These are phyloP conservation scores for Lasioglossum baleicum DNA, from an alignment of 1,140 invertebrate genomes.

Conservation along the genomic window DNA sequence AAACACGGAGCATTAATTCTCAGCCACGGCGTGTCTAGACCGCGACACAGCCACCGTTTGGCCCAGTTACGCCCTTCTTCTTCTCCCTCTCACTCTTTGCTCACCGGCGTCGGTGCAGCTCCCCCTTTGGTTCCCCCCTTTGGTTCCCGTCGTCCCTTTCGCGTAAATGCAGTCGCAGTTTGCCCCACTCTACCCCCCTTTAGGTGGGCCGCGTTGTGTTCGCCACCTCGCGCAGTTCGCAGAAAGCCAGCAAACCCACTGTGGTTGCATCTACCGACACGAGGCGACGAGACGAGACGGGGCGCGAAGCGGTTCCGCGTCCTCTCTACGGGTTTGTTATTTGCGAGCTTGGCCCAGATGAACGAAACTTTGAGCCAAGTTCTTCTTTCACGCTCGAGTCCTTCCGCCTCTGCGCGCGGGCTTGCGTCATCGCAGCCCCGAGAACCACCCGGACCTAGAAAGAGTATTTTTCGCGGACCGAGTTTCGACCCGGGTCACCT, in stretches of 20 bases:
- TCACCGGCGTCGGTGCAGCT: background rate
- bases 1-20: constrained; percentile 57
- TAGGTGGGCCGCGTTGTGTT: background rate
- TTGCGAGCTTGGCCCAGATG: constrained; percentile 47
- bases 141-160: background rate
- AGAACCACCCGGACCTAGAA: background rate
- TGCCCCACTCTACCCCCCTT: constrained; percentile 1
- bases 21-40: constrained; percentile 59
- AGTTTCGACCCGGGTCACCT: constrained; percentile 25
- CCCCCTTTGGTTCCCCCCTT: background rate
- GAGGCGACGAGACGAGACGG: background rate
- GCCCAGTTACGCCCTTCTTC: constrained; percentile 63
- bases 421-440: constrained; percentile 24
- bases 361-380: constrained; percentile 48
- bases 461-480: constrained; percentile 29
- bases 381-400: constrained; percentile 38
- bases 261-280: background rate
- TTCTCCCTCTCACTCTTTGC: constrained; percentile 35
- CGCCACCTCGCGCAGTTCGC: constrained; percentile 35
- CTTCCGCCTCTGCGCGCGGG: constrained; percentile 25
- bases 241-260: constrained; percentile 19
- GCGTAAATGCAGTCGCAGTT: constrained; percentile 15
- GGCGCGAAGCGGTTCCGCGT: background rate
- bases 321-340: constrained; percentile 49
- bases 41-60: constrained; percentile 61